Evolutionary conservation across 2,113 vertebrate genomes (phyloP).

Genomic region (Castor canadensis): DNA sequence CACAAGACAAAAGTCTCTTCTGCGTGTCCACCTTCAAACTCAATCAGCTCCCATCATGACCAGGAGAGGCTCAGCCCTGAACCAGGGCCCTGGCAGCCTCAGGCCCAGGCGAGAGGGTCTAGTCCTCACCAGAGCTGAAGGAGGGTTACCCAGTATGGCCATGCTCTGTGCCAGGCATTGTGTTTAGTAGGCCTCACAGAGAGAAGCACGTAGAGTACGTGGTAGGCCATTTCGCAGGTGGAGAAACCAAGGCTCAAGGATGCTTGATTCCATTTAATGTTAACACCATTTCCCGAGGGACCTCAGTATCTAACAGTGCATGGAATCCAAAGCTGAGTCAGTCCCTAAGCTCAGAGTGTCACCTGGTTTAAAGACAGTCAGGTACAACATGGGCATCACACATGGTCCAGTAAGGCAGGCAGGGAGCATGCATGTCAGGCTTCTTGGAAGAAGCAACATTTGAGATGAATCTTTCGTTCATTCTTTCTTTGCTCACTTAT

Average conservation of each 20-base stretch:
- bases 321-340: neutral
- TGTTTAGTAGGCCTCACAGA: neutral
- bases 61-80: neutral
- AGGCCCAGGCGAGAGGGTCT: neutral
- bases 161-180: neutral
- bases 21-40: neutral
- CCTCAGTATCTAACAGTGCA: neutral
- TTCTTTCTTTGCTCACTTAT: neutral
- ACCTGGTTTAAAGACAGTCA: neutral
- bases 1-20: neutral
- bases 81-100: neutral
- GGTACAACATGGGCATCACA: fast-evolving
- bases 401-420: neutral
- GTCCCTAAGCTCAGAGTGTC: neutral
- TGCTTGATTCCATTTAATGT: neutral
- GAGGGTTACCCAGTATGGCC: neutral
- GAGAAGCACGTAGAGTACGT: neutral
- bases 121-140: neutral
- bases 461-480: neutral
- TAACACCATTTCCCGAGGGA: neutral
- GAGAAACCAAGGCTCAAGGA: neutral
- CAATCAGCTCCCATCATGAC: neutral
- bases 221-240: neutral
- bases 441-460: neutral
- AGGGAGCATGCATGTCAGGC: neutral